A percentile compares a stretch with the other conserved stretches of the same genome.
These are phyloP conservation scores for Nephotettix cincticeps DNA, from an alignment of 1,140 invertebrate genomes.

Conservation along the genomic window DNA sequence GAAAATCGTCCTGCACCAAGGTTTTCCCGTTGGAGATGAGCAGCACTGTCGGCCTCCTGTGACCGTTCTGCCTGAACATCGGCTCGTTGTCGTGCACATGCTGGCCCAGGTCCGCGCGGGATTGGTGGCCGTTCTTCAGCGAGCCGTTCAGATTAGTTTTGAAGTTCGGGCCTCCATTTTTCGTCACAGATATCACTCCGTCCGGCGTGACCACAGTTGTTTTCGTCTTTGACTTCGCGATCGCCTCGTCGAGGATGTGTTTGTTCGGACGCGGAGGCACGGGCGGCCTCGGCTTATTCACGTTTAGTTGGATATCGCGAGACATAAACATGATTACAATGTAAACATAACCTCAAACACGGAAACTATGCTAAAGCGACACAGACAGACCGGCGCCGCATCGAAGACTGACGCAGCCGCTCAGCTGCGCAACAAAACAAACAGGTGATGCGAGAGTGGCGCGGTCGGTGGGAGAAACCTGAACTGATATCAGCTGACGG, in stretches of 20 bases:
- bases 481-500: too few species aligned
- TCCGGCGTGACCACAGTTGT: not conserved
- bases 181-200: slow-evolving; percentile 1
- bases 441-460: too few species aligned
- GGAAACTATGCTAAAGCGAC: too few species aligned
- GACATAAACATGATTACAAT: slow-evolving; percentile 2
- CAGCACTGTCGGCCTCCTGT: slow-evolving; percentile 47
- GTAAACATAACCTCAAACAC: not conserved
- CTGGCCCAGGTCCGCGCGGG: slow-evolving; percentile 44
- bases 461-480: too few species aligned
- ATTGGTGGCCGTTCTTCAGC: slow-evolving; percentile 46
- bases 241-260: slow-evolving; percentile 64
- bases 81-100: slow-evolving; percentile 45
- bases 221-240: slow-evolving; percentile 52
- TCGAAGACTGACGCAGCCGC: too few species aligned
- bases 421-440: too few species aligned
- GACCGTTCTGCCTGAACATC: slow-evolving; percentile 36
- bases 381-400: too few species aligned
- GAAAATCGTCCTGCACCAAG: slow-evolving; percentile 35
- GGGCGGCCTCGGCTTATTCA: slow-evolving; percentile 50
- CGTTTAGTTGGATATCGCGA: not conserved
- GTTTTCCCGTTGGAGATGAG: slow-evolving; percentile 51
- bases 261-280: slow-evolving; percentile 70
- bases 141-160: not conserved
- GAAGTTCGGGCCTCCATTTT: not conserved